These are phyloP conservation scores for Pseudochirops corinnae DNA, from an alignment of 2,797 vertebrate species.

Conservation along the genomic window DNA sequence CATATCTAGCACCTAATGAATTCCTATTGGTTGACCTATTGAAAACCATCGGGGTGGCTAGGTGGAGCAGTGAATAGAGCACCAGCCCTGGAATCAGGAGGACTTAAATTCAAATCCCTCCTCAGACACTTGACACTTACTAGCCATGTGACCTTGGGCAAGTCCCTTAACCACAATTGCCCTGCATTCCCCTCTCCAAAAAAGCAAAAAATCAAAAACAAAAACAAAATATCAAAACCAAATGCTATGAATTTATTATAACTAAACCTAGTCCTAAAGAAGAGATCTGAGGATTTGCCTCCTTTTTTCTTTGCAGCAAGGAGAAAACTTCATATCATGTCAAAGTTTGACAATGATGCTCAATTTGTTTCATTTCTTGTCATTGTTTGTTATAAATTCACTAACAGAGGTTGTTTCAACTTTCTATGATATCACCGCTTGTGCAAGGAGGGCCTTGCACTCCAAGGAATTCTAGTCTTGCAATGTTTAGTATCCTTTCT, in stretches of 20 bases:
- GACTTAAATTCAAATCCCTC: too few species aligned
- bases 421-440: not conserved
- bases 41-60: not conserved
- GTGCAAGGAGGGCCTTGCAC: not conserved
- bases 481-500: not conserved
- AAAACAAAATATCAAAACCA: not conserved
- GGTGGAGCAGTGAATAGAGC: too few species aligned
- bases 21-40: not conserved
- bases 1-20: not conserved
- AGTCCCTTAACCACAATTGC: too few species aligned
- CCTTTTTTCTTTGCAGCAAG: not conserved
- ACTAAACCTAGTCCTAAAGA: not conserved
- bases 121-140: too few species aligned
- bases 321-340: not conserved
- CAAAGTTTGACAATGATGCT: not conserved
- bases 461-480: not conserved
- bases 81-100: too few species aligned
- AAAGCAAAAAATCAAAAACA: too few species aligned
- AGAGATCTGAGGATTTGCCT: not conserved
- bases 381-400: not conserved
- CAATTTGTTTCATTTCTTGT: not conserved
- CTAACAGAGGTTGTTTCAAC: not conserved
- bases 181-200: too few species aligned
- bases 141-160: too few species aligned
- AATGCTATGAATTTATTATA: not conserved